Conservation (phyloP, 2,888 invertebrate genomes). For the Bimastos eiseni region DNA sequence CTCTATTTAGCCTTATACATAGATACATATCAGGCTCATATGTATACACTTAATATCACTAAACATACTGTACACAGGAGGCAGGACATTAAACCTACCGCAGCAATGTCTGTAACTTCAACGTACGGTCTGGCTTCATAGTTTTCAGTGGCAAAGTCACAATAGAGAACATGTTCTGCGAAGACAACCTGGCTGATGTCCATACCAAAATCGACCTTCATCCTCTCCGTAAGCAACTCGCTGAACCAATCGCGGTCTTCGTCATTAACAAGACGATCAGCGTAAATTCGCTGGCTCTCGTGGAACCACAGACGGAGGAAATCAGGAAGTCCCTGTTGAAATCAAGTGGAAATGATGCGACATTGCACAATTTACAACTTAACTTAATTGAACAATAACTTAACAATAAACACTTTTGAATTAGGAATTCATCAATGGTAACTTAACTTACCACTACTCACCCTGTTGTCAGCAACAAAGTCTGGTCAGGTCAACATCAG, state of each 20-base stretch:
- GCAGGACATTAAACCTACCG: slow-evolving; percentile 60
- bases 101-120: slow-evolving; percentile 69
- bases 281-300: slow-evolving; percentile 62
- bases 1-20: no score
- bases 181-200: slow-evolving; percentile 66
- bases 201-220: slow-evolving; percentile 67
- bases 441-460: no score
- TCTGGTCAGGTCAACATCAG: no score
- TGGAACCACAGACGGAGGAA: slow-evolving; percentile 62
- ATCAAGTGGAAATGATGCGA: background rate
- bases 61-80: background rate
- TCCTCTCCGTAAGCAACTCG: slow-evolving; percentile 63
- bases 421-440: no score
- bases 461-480: no score
- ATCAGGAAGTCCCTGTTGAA: slow-evolving; percentile 49
- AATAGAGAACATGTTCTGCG: slow-evolving; percentile 69
- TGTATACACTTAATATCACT: background rate
- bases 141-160: slow-evolving; percentile 67
- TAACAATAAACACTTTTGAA: background rate
- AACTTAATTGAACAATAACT: background rate
- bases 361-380: no score
- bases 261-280: slow-evolving; percentile 62
- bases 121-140: slow-evolving; percentile 67
- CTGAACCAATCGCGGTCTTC: slow-evolving; percentile 60
- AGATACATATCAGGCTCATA: background rate